These are phyloP conservation scores for Chelonus formosanus DNA, from an alignment of 2,888 invertebrate species.

Conservation along the genomic window DNA sequence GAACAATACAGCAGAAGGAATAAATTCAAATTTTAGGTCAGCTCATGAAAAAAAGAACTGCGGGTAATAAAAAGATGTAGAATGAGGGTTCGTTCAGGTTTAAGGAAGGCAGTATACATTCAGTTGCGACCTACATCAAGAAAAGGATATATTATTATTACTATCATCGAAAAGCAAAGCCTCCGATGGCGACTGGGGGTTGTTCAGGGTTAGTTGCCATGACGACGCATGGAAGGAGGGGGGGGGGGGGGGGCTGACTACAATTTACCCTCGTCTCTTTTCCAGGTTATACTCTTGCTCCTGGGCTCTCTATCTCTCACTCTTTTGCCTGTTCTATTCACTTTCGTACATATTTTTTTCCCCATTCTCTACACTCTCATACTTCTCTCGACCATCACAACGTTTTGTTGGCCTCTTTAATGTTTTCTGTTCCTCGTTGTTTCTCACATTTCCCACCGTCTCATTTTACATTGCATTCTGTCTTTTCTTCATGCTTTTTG, in stretches of 20 bases:
- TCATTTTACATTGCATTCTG: conserved; percentile 33
- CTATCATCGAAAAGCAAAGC: conserved; percentile 62
- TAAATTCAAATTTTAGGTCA: conserved; percentile 9
- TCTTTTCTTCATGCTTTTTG: conserved; percentile 1
- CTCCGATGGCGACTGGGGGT: conserved; percentile 53
- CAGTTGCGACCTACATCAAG: conserved; percentile 59
- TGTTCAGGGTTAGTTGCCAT: conserved; percentile 62
- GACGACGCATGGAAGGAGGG: conserved; percentile 44
- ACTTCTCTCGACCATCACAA: conserved; percentile 26
- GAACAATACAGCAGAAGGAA: too few relatives aligned
- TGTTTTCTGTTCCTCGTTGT: conserved; percentile 34
- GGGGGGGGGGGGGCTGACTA: conserved; percentile 34
- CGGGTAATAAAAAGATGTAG: conserved; percentile 10
- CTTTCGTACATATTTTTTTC: conserved; percentile 24
- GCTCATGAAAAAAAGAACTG: conserved; percentile 14
- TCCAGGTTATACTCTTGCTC: conserved; percentile 20
- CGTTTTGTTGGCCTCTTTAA: conserved; percentile 36
- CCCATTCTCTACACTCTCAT: conserved; percentile 26
- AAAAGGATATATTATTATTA: conserved; percentile 58
- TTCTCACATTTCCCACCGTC: conserved; percentile 25
- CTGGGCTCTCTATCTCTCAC: conserved; percentile 36
- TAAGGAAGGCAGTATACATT: conserved; percentile 2
- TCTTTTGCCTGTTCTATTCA: conserved; percentile 33
- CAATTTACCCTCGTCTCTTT: conserved; percentile 40
- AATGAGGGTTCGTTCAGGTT: conserved; percentile 5